A percentile compares a stretch with the other conserved stretches of the same genome.
phyloP scores from a whole-genome alignment of 2,113 vertebrate species.

The Chloroceryle aenea region DNA sequence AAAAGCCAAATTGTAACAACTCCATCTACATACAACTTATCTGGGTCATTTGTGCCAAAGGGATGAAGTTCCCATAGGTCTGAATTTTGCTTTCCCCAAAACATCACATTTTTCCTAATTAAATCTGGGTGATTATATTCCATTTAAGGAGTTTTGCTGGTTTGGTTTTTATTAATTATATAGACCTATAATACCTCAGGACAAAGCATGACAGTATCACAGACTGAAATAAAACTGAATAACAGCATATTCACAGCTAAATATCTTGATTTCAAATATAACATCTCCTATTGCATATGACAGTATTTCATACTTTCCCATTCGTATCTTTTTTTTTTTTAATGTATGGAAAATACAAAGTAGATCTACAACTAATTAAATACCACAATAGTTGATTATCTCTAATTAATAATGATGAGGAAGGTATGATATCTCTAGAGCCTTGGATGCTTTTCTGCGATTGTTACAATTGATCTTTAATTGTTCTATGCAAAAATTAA shows the following conservation, averaged over 20 bases:
- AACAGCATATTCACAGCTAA: neutral
- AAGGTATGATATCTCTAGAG: too few species aligned
- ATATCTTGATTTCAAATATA: neutral
- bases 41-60: neutral
- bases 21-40: neutral
- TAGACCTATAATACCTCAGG: neutral
- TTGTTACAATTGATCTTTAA: too few species aligned
- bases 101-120: neutral
- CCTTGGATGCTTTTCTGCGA: too few species aligned
- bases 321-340: neutral
- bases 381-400: neutral
- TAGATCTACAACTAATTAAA: neutral
- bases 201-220: neutral
- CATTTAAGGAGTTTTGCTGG: neutral
- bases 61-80: neutral
- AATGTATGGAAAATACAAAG: neutral
- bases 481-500: too few species aligned
- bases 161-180: neutral
- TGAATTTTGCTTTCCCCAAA: neutral
- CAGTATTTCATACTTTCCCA: neutral
- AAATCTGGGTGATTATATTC: neutral
- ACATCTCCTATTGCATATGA: neutral
- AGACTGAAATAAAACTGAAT: neutral
- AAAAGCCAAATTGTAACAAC: neutral
- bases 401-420: too few species aligned